These are phyloP conservation scores for Chironex yamaguchii DNA, from an alignment of 30 jellyfish, hydroid and myxozoan genomes.

Conservation along the genomic window DNA sequence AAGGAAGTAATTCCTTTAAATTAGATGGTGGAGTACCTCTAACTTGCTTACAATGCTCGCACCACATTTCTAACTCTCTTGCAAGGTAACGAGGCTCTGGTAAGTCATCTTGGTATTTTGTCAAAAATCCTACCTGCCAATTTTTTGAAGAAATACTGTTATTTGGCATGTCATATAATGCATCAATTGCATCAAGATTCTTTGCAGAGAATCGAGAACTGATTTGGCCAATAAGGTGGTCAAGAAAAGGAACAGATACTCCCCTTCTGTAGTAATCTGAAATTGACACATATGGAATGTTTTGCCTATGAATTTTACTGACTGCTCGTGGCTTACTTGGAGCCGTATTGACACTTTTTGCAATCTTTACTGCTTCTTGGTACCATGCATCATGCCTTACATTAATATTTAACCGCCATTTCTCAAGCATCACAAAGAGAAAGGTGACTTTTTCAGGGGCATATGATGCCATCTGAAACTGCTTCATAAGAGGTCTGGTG, in stretches of 20 bases:
- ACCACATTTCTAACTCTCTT: constrained; percentile 12
- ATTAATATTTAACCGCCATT: not conserved
- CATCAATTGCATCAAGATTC: not conserved
- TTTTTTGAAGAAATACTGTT: not conserved
- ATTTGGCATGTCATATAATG: not conserved
- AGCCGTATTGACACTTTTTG: not conserved
- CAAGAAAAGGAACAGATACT: not conserved
- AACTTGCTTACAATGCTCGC: constrained; percentile 2
- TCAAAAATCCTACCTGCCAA: not conserved
- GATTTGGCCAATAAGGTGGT: not conserved
- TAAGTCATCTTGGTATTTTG: not conserved
- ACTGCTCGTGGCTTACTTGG: constrained; percentile 17
- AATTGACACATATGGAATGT: not conserved
- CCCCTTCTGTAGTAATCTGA: not conserved
- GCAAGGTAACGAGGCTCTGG: constrained; percentile 51
- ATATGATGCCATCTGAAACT: not conserved
- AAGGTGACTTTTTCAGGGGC: not conserved
- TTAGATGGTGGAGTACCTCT: constrained; percentile 2
- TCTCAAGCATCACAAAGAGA: not conserved
- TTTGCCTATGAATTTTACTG: not conserved
- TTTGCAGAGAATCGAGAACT: not conserved
- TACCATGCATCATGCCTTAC: not conserved
- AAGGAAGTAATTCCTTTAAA: constrained; percentile 1
- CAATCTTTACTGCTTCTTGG: not conserved
- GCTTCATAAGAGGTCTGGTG: constrained; percentile 24